Evolutionary conservation across 2,797 vertebrate genomes (phyloP), one percentile per base, ranked within the genome.

Genomic region (Argya squamiceps): DNA sequence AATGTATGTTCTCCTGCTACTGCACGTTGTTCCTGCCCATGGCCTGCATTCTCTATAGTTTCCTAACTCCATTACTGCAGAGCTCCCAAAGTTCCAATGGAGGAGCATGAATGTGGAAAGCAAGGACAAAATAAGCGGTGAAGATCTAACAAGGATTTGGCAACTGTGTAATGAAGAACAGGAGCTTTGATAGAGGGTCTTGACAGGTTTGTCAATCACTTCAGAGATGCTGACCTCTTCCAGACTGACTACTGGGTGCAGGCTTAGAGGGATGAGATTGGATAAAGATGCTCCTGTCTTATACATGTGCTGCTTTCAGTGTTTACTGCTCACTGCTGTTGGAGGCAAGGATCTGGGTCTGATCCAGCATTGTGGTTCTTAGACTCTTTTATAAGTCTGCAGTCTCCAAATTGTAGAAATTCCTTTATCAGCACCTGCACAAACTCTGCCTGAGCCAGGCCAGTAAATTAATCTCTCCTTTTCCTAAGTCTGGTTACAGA

Each of bases 111-210:
- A 67, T 0, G 13, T 89, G 56, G 70, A 93, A 63, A 94, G 47
- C 56, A 76, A 81, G 77, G 77, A 89, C 49, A 84, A 90, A 91
- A 92, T 41, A 64, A 86, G 36, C 79, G 95, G 49, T 84, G 83
- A 93, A 79, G 88, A 47, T 79, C 93, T 94, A 92, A 86, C n/a
- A 58, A 78, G 41, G 74, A 67, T 94, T 93, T 95, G 94, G 89
- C 69, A 88, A 69, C 79, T 68, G 26, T 53, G 30, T 41, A 36
- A 95, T 81, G 89, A 84, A 86, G 88, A 94, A 63, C 76, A 84
- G 88, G 56, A 93, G 47, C 59, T 97, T 87, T 89, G 86, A 94
- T 75, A 93, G 77, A 73, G 23, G 23, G 23, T 36, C 55, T 26
- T 58, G n/a, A 36, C 34, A 58, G 69, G 43, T 92, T 92, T 94